These are phyloP conservation scores for Tychaedon coryphoeus DNA, from an alignment of 2,113 vertebrate species.

Conservation along the genomic window DNA sequence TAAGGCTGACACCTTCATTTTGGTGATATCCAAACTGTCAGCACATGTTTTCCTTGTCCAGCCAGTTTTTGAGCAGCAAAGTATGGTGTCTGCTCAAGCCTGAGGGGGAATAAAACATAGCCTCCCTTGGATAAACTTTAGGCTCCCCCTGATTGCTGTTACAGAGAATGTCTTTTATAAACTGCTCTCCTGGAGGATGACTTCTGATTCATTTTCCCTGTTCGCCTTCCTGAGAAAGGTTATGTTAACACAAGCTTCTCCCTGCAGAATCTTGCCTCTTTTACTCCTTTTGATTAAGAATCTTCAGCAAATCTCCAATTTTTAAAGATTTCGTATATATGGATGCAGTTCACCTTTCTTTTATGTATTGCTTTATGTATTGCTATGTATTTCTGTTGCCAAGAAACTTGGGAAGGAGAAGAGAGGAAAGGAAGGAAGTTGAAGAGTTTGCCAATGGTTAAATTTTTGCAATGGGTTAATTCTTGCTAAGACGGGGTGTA, in stretches of 20 bases:
- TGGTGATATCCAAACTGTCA: neutral
- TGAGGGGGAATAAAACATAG: neutral
- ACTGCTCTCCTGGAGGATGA: neutral
- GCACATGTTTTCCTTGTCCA: neutral
- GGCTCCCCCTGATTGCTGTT: neutral
- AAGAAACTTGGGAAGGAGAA: neutral
- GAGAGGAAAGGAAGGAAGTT: neutral
- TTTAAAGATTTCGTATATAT: neutral
- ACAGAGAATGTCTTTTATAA: neutral
- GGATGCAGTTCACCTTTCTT: neutral
- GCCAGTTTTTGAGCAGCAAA: neutral
- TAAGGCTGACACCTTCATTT: neutral
- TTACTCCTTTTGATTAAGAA: neutral
- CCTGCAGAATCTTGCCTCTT: neutral
- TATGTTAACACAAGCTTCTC: neutral
- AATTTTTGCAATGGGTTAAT: neutral
- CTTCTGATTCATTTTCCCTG: neutral
- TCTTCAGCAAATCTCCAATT: neutral
- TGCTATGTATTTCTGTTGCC: neutral
- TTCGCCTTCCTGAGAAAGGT: neutral
- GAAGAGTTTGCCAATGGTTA: neutral
- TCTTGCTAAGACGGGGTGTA: neutral
- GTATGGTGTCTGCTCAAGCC: neutral
- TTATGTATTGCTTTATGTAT: neutral
- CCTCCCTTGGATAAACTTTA: neutral